Conservation (phyloP, 2,797 vertebrate species). For the Neostethus bicornis region DNA sequence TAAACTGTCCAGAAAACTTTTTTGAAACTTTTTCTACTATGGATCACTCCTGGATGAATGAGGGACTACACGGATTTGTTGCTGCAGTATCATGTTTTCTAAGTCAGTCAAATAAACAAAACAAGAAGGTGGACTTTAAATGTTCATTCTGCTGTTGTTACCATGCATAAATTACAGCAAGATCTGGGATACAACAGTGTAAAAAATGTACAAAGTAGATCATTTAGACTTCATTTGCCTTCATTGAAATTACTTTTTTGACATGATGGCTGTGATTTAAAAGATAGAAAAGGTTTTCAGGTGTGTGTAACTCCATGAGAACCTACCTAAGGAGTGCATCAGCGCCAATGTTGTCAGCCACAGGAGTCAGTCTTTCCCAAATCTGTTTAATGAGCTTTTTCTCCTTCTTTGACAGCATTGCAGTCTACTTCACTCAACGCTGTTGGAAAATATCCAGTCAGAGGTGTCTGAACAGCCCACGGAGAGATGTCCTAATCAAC, state of each 20-base stretch:
- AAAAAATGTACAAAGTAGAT: too few relatives aligned
- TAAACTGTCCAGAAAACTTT: too few relatives aligned
- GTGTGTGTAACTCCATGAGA: background rate
- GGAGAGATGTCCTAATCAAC: conserved; percentile 31
- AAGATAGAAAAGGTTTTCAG: too few relatives aligned
- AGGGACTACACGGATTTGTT: too few relatives aligned
- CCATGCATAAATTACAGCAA: background rate
- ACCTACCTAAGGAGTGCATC: conserved; percentile 80
- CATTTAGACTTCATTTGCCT: too few relatives aligned
- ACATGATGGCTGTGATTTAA: too few relatives aligned
- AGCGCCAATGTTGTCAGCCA: conserved; percentile 78
- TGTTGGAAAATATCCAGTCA: conserved; percentile 12
- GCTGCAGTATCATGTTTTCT: background rate
- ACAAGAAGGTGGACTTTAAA: background rate
- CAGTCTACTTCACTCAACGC: conserved; percentile 5
- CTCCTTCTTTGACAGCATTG: conserved; percentile 77
- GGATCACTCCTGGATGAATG: too few relatives aligned
- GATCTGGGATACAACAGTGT: too few relatives aligned
- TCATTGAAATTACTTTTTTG: background rate
- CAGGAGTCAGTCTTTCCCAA: conserved; percentile 67
- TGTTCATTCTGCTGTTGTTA: background rate
- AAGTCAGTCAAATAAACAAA: too few relatives aligned
- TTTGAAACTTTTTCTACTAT: too few relatives aligned
- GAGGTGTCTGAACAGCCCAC: background rate
- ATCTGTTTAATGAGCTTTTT: conserved; percentile 71